Evolutionary conservation across 1,140 invertebrate species (phyloP).

Genomic region (Ooceraea biroi): DNA sequence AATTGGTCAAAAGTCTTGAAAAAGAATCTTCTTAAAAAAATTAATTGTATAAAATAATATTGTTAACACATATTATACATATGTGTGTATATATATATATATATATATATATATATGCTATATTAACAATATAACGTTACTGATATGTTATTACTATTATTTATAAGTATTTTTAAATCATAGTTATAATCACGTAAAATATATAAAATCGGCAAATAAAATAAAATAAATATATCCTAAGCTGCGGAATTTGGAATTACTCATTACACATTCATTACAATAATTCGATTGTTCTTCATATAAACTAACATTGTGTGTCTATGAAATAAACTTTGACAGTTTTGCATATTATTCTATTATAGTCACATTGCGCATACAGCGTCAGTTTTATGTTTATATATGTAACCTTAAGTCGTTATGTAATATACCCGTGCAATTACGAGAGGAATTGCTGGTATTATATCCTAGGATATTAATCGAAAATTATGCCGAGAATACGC

Average conservation of each 20-base stretch:
- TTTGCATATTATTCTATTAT: conserved; percentile 65
- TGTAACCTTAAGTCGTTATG: conserved; percentile 59
- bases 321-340: neutral
- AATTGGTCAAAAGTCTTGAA: neutral
- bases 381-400: conserved; percentile 63
- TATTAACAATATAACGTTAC: neutral
- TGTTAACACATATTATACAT: conserved; percentile 15
- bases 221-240: neutral
- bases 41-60: conserved; percentile 31
- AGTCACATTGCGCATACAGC: conserved; percentile 73
- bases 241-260: conserved; percentile 1
- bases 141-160: neutral
- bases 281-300: neutral
- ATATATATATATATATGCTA: neutral
- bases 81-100: conserved; percentile 29
- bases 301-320: conserved; percentile 11
- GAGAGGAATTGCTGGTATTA: conserved; percentile 55
- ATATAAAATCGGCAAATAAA: neutral
- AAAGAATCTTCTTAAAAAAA: conserved; percentile 18
- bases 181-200: conserved; percentile 4
- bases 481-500: conserved; percentile 77
- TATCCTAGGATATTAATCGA: conserved; percentile 65
- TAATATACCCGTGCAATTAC: conserved; percentile 60
- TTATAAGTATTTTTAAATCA: neutral
- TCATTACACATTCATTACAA: neutral